Evolutionary conservation across 2,113 vertebrate genomes (phyloP), one percentile per base, ranked within the genome.

Genomic region (Cygnus buccinator): DNA sequence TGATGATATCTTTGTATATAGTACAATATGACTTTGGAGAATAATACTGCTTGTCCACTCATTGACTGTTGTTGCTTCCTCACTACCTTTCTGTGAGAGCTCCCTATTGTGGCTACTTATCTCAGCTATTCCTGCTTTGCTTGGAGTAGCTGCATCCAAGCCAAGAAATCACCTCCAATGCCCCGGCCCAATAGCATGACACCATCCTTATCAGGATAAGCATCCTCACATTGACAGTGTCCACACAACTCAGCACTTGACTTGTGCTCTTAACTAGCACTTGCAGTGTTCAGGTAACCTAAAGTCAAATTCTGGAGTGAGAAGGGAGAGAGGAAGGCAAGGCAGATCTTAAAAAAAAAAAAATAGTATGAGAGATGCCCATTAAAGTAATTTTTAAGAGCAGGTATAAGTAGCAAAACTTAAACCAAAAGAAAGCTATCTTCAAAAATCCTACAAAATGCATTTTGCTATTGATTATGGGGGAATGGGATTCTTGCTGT

Each of bases 161-260:
- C 39, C 65, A 78, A 43, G 29, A 11, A 78, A 68, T 21, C 61
- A 25, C 16, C 62, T 84, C 46, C 28, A 11, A 20, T 31, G 50
- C 70, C 52, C 48, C 26, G 19, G 31, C 25, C 21, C 14, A 18
- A 3, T 6, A 17, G 19, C 46, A 52, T 31, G 74, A 29, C 28
- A 33, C 5, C 25, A 20, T 29, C 19, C 46, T 63, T 41, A 63
- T 31, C 12, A 68, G 39, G 39, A 68, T 13, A 3, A 3, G 9
- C 9, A 13, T 57, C 33, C 25, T 68, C 66, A 39, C 1, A 1
- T 0, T 25, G 25, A 26, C 58, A 48, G 31, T 13, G n/a, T 2
- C 0, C 1, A 2, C 35, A 6, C 31, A 19, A 4, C 17, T 4
- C 6, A 52, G 5, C 4, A 1, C 39, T 52, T 37, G 33, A 14